A percentile compares a stretch with the other conserved stretches of the same genome.
These are phyloP conservation scores for Lycia hirtaria DNA, from an alignment of 2,888 invertebrate species.

Conservation along the genomic window DNA sequence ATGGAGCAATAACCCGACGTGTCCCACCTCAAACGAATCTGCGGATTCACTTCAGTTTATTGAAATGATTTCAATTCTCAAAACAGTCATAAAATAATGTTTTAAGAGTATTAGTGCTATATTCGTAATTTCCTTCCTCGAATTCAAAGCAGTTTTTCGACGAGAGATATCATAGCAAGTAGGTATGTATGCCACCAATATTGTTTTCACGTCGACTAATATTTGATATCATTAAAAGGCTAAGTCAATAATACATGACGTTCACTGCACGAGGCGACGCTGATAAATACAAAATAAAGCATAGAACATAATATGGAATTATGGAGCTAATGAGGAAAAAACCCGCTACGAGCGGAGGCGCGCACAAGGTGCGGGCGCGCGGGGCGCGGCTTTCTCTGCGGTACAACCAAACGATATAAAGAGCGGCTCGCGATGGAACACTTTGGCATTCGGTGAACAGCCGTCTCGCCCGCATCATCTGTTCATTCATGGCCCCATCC, in stretches of 20 bases:
- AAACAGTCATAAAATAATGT: not conserved
- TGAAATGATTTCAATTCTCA: not conserved
- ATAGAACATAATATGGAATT: conserved; percentile 73
- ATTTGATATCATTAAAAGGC: conserved; percentile 32
- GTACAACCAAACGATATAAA: conserved; percentile 78
- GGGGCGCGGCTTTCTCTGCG: conserved; percentile 83
- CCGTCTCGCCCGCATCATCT: conserved; percentile 82
- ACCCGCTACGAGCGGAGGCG: conserved; percentile 75
- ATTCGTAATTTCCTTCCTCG: conserved; percentile 20
- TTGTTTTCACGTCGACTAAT: conserved; percentile 13
- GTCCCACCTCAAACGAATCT: conserved; percentile 60
- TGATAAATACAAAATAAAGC: conserved; percentile 76
- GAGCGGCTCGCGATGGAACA: conserved; percentile 79
- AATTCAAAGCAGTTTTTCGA: conserved; percentile 12
- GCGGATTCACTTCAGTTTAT: conserved; percentile 10
- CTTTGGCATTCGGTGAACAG: conserved; percentile 84
- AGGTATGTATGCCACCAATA: conserved; percentile 6
- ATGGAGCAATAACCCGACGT: conserved; percentile 73
- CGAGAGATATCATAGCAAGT: conserved; percentile 12
- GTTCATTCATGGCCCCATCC: conserved; percentile 63
- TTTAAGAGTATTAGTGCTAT: not conserved
- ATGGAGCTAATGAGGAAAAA: conserved; percentile 84
- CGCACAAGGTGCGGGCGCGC: conserved; percentile 63
- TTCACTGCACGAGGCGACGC: conserved; percentile 65
- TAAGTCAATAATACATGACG: conserved; percentile 58